Evolutionary conservation across 1,140 invertebrate genomes (phyloP).

Genomic region (Mactra quadrangularis): DNA sequence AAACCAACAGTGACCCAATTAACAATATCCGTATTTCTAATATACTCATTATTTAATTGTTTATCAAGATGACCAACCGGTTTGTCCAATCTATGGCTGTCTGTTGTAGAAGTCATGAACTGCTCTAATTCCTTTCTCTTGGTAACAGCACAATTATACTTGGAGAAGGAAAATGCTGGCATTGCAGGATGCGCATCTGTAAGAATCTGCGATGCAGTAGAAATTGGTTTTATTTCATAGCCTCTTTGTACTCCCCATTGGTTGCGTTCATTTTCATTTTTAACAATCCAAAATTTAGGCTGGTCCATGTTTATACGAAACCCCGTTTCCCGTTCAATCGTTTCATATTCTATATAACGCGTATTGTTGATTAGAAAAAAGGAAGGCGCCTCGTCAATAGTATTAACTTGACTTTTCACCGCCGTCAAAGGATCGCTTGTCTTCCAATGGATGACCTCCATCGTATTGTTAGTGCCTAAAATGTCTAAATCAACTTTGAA

Average conservation of each 20-base stretch:
- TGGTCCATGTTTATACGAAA: constrained; percentile 30
- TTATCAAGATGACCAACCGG: constrained; percentile 35
- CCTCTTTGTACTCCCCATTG: constrained; percentile 56
- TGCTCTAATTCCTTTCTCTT: constrained; percentile 53
- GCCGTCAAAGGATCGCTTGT: constrained; percentile 15
- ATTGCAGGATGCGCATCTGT: constrained; percentile 49
- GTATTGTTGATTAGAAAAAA: constrained; percentile 57
- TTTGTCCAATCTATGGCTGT: constrained; percentile 44
- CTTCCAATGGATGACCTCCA: constrained; percentile 63
- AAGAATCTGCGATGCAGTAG: constrained; percentile 37
- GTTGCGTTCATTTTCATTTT: constrained; percentile 51
- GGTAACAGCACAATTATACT: constrained; percentile 56
- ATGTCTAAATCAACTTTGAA: constrained; percentile 76
- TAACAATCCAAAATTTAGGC: constrained; percentile 55
- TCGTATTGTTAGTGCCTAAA: constrained; percentile 64
- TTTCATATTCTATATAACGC: constrained; percentile 58
- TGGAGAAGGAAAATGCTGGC: constrained; percentile 46
- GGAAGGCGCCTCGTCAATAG: constrained; percentile 10
- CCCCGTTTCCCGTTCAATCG: constrained; percentile 32
- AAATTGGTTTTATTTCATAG: constrained; percentile 45
- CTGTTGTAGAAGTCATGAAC: constrained; percentile 33
- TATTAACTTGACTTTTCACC: constrained; percentile 8
- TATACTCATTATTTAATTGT: constrained; percentile 37
- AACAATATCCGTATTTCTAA: constrained; percentile 46
- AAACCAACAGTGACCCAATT: constrained; percentile 62